Percentiles rank a stretch among this genome's conserved stretches.
These are phyloP conservation scores for Zalophus californianus DNA, from an alignment of 2,797 vertebrate genomes.

Conservation along the genomic window DNA sequence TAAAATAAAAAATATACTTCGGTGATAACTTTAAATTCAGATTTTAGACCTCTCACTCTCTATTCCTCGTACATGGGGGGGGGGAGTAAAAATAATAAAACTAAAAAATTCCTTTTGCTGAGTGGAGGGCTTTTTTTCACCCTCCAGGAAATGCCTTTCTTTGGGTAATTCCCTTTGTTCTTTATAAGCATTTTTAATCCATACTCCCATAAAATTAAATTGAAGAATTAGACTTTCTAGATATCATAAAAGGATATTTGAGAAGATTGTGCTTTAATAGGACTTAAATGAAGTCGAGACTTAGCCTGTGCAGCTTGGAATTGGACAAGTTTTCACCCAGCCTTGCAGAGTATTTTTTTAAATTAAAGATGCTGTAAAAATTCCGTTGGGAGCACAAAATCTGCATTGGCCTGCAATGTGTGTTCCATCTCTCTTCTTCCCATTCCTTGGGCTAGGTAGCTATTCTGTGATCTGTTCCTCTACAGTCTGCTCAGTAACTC, in stretches of 20 bases:
- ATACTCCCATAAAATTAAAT: slow-evolving; percentile 56
- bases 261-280: slow-evolving; percentile 51
- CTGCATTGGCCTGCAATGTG: neutral
- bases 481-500: neutral
- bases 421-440: neutral
- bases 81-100: slow-evolving; percentile 23
- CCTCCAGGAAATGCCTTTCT: slow-evolving; percentile 38
- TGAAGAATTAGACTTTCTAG: slow-evolving; percentile 63
- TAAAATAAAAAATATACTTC: neutral
- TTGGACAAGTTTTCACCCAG: slow-evolving; percentile 65
- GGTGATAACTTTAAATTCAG: neutral
- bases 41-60: slow-evolving; percentile 30
- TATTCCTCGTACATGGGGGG: neutral
- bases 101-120: slow-evolving; percentile 24
- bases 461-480: neutral
- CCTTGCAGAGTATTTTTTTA: slow-evolving; percentile 65
- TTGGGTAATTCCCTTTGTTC: slow-evolving; percentile 27
- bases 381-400: slow-evolving; percentile 41
- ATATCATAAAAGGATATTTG: slow-evolving; percentile 69
- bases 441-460: neutral
- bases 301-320: slow-evolving; percentile 64
- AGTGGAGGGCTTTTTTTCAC: neutral
- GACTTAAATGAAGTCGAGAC: slow-evolving; percentile 74
- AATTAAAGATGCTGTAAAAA: slow-evolving; percentile 63
- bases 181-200: slow-evolving; percentile 72